These are phyloP conservation scores for Stenchaetothrips biformis DNA, from an alignment of 2,888 invertebrate species.

Conservation along the genomic window DNA sequence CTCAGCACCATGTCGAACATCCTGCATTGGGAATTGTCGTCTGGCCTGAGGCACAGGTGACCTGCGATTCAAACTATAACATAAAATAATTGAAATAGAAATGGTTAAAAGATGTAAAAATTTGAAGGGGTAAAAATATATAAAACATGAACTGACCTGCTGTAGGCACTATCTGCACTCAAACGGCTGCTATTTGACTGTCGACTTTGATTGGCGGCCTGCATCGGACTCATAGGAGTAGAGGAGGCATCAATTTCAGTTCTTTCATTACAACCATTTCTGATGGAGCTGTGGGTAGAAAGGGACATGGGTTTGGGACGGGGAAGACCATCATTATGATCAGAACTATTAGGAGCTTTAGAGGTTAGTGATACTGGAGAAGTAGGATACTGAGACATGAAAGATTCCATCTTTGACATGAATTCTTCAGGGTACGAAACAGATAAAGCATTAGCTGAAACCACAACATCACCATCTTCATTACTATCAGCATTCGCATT, in stretches of 20 bases:
- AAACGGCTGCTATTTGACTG: constrained; percentile 45
- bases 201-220: constrained; percentile 43
- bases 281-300: constrained; percentile 26
- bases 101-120: constrained; percentile 34
- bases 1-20: constrained; percentile 2
- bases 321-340: not conserved
- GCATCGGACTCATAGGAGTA: not conserved
- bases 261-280: constrained; percentile 29
- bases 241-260: not conserved
- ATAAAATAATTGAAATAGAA: constrained; percentile 33
- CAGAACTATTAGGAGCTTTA: constrained; percentile 1
- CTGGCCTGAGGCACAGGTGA: constrained; percentile 46
- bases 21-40: constrained; percentile 33
- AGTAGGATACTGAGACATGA: not conserved
- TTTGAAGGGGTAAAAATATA: constrained; percentile 31
- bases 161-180: constrained; percentile 72
- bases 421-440: not conserved
- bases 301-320: constrained; percentile 21
- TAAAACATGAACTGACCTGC: constrained; percentile 61
- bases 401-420: not conserved
- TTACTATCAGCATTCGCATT: not conserved
- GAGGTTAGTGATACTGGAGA: not conserved
- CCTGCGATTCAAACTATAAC: constrained; percentile 55
- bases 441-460: not conserved
- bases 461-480: not conserved